phyloP scores from a whole-genome alignment of 2,113 vertebrate genomes.

The Pachycephala philippinensis region DNA sequence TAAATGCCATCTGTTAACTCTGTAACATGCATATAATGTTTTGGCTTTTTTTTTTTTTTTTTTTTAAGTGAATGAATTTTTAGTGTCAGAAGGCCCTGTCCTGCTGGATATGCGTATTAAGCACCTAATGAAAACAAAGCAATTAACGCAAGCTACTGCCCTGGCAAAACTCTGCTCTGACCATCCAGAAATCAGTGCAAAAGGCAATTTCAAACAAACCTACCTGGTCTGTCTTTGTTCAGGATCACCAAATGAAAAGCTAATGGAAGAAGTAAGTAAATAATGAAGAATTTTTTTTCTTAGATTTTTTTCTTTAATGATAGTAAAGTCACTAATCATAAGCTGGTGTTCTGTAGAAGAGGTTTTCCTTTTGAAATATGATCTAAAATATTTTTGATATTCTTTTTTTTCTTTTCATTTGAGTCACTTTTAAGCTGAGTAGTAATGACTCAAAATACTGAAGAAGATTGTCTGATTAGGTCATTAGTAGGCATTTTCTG shows the following conservation, averaged over 20 bases:
- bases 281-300: not conserved
- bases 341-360: not conserved
- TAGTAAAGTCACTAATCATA: not conserved
- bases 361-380: not conserved
- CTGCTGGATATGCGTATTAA: constrained; percentile 93
- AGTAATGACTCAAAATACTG: not conserved
- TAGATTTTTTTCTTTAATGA: constrained; percentile 2
- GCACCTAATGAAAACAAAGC: constrained; percentile 89
- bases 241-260: constrained; percentile 82
- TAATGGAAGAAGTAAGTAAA: constrained; percentile 91
- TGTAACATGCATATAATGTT: constrained; percentile 24
- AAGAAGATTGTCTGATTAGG: not conserved
- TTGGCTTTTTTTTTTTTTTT: constrained; percentile 65
- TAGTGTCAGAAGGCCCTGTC: constrained; percentile 84
- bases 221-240: constrained; percentile 92
- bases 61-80: constrained; percentile 84
- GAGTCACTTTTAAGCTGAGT: not conserved
- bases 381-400: not conserved
- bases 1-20: constrained; percentile 15
- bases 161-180: constrained; percentile 90
- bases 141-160: constrained; percentile 80
- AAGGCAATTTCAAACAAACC: constrained; percentile 90
- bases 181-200: constrained; percentile 80
- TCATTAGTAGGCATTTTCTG: not conserved
- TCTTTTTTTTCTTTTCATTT: not conserved